A percentile compares a stretch with the other conserved stretches of the same genome.
Evolutionary conservation across 2,888 invertebrate genomes (phyloP).

Genomic region (Epirrhoe alternata): DNA sequence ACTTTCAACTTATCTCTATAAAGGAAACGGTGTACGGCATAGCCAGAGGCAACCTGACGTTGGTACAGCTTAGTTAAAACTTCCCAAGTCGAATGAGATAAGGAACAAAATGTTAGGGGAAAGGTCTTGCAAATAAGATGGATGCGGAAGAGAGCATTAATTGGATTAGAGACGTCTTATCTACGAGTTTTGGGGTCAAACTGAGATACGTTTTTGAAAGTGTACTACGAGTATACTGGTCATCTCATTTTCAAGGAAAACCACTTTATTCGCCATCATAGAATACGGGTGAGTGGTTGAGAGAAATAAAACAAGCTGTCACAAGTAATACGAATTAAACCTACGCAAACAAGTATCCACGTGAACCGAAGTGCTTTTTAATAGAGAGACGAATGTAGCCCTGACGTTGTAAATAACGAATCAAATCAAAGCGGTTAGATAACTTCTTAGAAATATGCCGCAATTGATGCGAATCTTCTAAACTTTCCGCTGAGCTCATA

Average conservation of each 20-base stretch:
- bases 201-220: conserved; percentile 23
- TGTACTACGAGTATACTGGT: not conserved
- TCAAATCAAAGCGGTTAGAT: not conserved
- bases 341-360: too few relatives aligned
- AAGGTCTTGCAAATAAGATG: conserved; percentile 40
- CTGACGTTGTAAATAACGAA: not conserved
- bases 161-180: conserved; percentile 42
- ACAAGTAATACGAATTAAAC: not conserved
- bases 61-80: conserved; percentile 8
- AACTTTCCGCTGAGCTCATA: not conserved
- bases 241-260: not conserved
- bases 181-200: conserved; percentile 58
- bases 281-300: not conserved
- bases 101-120: conserved; percentile 33
- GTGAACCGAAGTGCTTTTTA: too few relatives aligned
- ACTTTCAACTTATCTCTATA: not conserved
- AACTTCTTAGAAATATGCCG: not conserved
- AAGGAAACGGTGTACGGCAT: not conserved
- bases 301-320: not conserved
- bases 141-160: conserved; percentile 41
- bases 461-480: not conserved
- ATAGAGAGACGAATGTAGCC: too few relatives aligned
- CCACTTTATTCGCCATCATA: not conserved
- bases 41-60: not conserved
- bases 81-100: conserved; percentile 16